Conservation (phyloP, 2,888 invertebrate genomes). For the Phymatocera aterrima region DNA sequence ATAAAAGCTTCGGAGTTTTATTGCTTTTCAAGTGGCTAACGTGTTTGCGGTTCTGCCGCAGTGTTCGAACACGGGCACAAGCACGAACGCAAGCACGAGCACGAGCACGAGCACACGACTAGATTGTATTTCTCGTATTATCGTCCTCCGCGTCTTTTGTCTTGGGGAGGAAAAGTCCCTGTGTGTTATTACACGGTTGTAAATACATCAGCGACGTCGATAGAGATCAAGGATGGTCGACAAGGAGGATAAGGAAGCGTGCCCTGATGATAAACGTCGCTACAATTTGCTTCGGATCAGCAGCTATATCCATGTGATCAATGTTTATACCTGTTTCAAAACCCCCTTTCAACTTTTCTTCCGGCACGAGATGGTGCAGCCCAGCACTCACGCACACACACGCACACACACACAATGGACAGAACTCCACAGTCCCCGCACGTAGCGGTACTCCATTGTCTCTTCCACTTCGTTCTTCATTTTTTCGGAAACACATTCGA, state of each 20-base stretch:
- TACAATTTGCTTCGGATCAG: slow-evolving; percentile 43
- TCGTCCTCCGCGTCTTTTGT: slow-evolving; percentile 25
- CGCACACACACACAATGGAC: background rate
- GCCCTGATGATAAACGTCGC: slow-evolving; percentile 41
- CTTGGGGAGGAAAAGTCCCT: background rate
- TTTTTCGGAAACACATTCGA: slow-evolving; percentile 19
- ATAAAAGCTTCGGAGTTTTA: background rate
- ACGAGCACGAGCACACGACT: too few relatives aligned
- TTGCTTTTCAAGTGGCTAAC: slow-evolving; percentile 1
- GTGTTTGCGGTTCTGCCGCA: slow-evolving; percentile 17
- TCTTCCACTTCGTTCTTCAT: too few relatives aligned
- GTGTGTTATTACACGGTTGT: slow-evolving; percentile 44
- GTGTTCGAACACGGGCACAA: background rate
- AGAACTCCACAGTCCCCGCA: background rate
- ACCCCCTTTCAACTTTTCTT: background rate
- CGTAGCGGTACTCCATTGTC: slow-evolving; percentile 13
- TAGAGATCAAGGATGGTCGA: slow-evolving; percentile 40
- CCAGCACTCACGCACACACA: too few relatives aligned
- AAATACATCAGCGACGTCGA: slow-evolving; percentile 42
- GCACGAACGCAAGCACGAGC: too few relatives aligned
- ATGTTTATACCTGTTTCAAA: background rate
- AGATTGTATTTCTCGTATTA: slow-evolving; percentile 4
- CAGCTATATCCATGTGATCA: slow-evolving; percentile 4
- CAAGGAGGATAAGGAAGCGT: slow-evolving; percentile 41
- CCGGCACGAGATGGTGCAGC: too few relatives aligned